Base-by-base conservation (phyloP, 2,113 vertebrate genomes). In the Prionailurus viverrinus region DNA sequence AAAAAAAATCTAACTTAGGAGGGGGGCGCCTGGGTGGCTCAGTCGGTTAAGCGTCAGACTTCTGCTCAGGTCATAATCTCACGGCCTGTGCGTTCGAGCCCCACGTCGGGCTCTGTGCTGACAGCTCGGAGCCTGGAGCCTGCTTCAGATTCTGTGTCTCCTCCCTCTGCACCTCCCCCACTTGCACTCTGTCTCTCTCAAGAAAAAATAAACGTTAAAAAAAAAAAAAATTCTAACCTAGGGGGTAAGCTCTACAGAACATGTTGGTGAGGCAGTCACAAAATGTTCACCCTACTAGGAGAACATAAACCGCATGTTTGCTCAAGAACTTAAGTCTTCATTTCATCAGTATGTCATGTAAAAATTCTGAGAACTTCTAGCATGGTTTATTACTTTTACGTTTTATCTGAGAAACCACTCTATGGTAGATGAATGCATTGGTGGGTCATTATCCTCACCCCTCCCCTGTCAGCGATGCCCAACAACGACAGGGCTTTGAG, bases 381-480 rank as follows among this genome's bases (percentile, higher is more conserved):
- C 3, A 12, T 4, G 51, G 21, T 39, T 63, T 15, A 58, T 14
- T 31, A 41, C 51, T 78, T 55, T 55, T 10, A 13, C 19, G 5
- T 68, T 74, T 71, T 21, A 63, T 11, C 33, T 51, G 66, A 41
- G 89, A 68, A 65, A 45, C 14, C 61, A 73, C 58, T 36, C 19
- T 2, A n/a, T 12, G 15, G 23, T 7, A 61, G 58, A 39, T 3
- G n/a, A 53, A 69, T 7, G 68, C 1, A 0, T 18, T 19, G 5
- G 0, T 10, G 31, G 80, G 25, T 55, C 4, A n/a, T 3, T 12
- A 51, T 4, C 45, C 25, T 12, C 29, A 21, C 0, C 1, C 83
- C 5, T 25, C 2, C 3, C 7, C 18, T 14, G 13, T 1, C 12
- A 41, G 66, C 41, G 61, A 36, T 1, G 45, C 18, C 15, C 5